A percentile compares a stretch with the other conserved stretches of the same genome.
Conservation (phyloP, 2,797 vertebrate species). For the Anolis apletophallus region DNA sequence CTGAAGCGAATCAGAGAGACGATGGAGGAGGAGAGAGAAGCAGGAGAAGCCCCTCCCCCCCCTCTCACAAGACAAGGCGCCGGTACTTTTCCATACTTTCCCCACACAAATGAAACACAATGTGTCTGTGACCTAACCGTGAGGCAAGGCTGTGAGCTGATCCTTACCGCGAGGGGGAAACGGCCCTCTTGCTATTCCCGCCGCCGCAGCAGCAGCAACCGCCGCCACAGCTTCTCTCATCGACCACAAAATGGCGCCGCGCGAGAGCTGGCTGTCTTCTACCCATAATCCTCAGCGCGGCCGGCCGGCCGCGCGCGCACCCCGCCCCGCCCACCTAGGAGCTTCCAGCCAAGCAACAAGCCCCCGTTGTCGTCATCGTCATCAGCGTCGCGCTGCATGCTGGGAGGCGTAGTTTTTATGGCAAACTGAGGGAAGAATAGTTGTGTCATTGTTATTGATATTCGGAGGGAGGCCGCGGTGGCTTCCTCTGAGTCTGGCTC, state of each 20-base stretch:
- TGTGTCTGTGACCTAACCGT: not conserved
- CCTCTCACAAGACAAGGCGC: too few relatives aligned
- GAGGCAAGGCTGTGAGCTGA: not conserved
- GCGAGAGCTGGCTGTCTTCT: conserved; percentile 73
- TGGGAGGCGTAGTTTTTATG: conserved; percentile 61
- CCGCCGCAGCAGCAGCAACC: not conserved
- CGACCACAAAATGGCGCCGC: conserved; percentile 79
- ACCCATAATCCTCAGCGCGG: conserved; percentile 66
- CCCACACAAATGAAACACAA: too few relatives aligned
- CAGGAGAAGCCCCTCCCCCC: too few relatives aligned
- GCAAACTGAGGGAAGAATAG: too few relatives aligned
- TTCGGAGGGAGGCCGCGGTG: too few relatives aligned
- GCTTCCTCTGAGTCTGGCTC: too few relatives aligned
- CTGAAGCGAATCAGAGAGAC: too few relatives aligned
- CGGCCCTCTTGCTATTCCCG: not conserved
- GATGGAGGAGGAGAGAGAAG: too few relatives aligned
- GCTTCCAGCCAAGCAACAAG: conserved; percentile 46
- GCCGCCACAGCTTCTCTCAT: conserved; percentile 26
- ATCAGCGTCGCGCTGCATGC: conserved; percentile 21
- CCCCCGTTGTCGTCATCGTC: fast-evolving
- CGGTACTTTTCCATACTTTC: too few relatives aligned
- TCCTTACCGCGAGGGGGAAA: conserved; percentile 7
- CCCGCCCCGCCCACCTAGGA: conserved; percentile 43
- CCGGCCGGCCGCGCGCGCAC: fast-evolving
- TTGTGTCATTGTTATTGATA: too few relatives aligned